These are phyloP conservation scores for Enteromius thamalakanensis DNA, from an alignment of 2,797 vertebrate genomes.

Conservation along the genomic window DNA sequence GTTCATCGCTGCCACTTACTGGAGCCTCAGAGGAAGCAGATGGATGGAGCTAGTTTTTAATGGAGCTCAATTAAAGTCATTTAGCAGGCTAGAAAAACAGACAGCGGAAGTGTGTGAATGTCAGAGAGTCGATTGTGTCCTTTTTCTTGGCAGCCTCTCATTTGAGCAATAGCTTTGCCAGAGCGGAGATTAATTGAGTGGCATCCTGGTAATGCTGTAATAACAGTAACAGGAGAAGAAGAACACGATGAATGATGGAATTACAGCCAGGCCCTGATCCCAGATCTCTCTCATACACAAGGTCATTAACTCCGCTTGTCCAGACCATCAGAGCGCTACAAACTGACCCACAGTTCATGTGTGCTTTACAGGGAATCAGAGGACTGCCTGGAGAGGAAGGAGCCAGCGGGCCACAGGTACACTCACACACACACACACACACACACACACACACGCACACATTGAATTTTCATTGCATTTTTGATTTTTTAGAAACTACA, in stretches of 20 bases:
- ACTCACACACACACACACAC: no score
- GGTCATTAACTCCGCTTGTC: constrained; percentile 4
- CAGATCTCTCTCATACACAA: background rate
- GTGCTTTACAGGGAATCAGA: constrained; percentile 68
- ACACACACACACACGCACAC: background rate
- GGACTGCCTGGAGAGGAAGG: constrained; percentile 73
- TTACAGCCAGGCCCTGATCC: constrained; percentile 24
- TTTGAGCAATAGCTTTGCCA: constrained; percentile 45
- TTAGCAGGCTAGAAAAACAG: constrained; percentile 37
- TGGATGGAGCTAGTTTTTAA: constrained; percentile 11
- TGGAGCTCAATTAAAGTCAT: constrained; percentile 41
- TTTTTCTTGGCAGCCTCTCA: constrained; percentile 42
- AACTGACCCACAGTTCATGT: constrained; percentile 10
- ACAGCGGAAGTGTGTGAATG: constrained; percentile 18
- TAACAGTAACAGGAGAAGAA: constrained; percentile 45
- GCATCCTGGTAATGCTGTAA: constrained; percentile 40
- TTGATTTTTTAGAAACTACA: no score
- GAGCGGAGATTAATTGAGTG: constrained; percentile 49
- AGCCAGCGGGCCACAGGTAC: constrained; percentile 71
- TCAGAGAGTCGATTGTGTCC: constrained; percentile 33
- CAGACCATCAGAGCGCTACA: constrained; percentile 15
- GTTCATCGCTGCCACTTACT: background rate
- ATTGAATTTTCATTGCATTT: no score
- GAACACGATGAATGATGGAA: constrained; percentile 38
- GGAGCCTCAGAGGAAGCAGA: constrained; percentile 21